Percentiles rank a stretch among this genome's conserved stretches.
Evolutionary conservation across 2,888 invertebrate species (phyloP).

Genomic region (Schizotus pectinicornis): DNA sequence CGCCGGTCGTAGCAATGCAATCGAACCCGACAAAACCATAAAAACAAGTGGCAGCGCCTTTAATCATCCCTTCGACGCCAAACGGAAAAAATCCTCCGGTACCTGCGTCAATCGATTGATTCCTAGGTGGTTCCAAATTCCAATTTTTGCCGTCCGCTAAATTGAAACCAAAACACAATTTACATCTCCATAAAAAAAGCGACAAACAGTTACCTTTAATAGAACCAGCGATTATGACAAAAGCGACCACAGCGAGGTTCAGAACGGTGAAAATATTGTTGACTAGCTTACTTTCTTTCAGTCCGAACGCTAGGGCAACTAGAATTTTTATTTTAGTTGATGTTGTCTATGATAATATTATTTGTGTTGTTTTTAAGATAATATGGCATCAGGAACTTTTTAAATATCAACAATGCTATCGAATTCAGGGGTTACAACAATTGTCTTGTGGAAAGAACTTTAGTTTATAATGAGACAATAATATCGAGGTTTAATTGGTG

Average conservation of each 20-base stretch:
- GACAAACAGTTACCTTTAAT: constrained; percentile 65
- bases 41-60: constrained; percentile 84
- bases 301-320: constrained; percentile 81
- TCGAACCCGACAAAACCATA: constrained; percentile 95
- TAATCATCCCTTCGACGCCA: constrained; percentile 78
- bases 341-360: neutral
- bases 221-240: constrained; percentile 81
- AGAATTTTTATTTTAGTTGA: constrained; percentile 38
- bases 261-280: constrained; percentile 87
- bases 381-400: no score
- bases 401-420: no score
- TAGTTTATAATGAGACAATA: no score
- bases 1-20: constrained; percentile 86
- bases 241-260: constrained; percentile 81
- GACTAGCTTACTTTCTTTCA: constrained; percentile 84
- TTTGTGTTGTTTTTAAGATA: no score
- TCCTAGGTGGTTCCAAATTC: constrained; percentile 43
- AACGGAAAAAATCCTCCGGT: constrained; percentile 86
- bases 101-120: constrained; percentile 52
- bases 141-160: constrained; percentile 61
- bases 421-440: no score
- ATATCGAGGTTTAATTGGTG: no score
- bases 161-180: constrained; percentile 17
- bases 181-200: neutral
- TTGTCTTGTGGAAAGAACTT: no score